Base-by-base conservation (phyloP, 1,140 invertebrate species). In the Thalassaphorura encarpata region DNA sequence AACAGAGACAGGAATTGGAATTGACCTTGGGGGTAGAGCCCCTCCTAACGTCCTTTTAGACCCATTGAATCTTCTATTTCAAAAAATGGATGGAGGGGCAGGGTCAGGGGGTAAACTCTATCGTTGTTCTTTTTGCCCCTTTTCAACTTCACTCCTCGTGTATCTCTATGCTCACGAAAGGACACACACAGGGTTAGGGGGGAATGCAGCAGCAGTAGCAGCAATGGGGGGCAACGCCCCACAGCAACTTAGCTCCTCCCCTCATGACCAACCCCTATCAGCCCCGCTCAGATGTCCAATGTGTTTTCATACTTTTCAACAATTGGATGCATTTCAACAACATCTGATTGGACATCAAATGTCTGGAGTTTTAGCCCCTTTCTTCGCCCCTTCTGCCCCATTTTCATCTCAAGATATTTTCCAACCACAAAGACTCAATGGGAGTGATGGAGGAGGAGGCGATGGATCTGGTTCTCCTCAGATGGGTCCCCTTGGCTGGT, bases 91-190 rank as follows among this genome's bases (percentile, higher is more conserved):
- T 33, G 59, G 59, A 11, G 58, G 49, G 28, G 60, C 50, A 54
- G 57, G 57, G 45, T 23, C 54, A 42, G 29, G 55, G 52, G 24
- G 61, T 66, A 50, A 73, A 68, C 42, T 87, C 70, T 82, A 81
- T 26, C 94, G 92, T 70, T 94, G 91, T 72, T 84, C 85, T 1
- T 82, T 86, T 66, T 95, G 91, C 67, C 81, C 84, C 40, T 94
- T 91, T 69, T 83, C 84, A n/a, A 92, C 89, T 18, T 80, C 85
- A 51, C 83, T 90, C 64, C 76, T 93, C 53, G 87, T 89, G 24
- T 88, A 92, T 67, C 76, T 94, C 52, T 90, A 90, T 70, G 83
- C 90, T 24, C 90, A 95, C 75, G 90, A 95, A 68, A 80, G 86
- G 62, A 84, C 85, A 16, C 87, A 91, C 68, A 74, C 75, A 2